These are phyloP conservation scores for Sylvilagus bachmani DNA, from an alignment of 2,113 vertebrate species.

Conservation along the genomic window DNA sequence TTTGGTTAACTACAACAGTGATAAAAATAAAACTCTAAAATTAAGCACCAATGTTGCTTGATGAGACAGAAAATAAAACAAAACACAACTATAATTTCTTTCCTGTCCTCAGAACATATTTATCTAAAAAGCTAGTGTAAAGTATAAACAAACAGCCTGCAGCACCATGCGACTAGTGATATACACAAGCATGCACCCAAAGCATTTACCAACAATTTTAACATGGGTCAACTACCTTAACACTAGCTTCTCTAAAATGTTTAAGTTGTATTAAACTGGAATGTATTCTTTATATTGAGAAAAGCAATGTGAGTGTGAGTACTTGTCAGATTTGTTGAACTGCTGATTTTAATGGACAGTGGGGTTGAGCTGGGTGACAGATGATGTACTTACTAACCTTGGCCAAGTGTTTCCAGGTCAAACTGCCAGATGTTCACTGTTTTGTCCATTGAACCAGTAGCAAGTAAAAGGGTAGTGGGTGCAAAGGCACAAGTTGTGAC, in stretches of 20 bases:
- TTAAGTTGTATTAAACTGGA: constrained; percentile 53
- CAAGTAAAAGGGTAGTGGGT: constrained; percentile 90
- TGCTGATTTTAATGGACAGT: constrained; percentile 30
- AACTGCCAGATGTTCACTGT: constrained; percentile 93
- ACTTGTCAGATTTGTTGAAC: not conserved
- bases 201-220: constrained; percentile 6
- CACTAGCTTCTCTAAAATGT: not conserved
- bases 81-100: constrained; percentile 34
- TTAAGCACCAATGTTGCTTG: constrained; percentile 10
- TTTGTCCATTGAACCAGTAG: constrained; percentile 96
- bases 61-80: constrained; percentile 39
- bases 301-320: not conserved
- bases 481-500: constrained; percentile 95
- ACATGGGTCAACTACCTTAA: not conserved
- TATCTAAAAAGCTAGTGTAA: constrained; percentile 38
- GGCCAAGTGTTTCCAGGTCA: constrained; percentile 82
- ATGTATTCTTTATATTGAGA: not conserved
- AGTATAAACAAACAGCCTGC: not conserved
- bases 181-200: not conserved
- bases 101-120: not conserved
- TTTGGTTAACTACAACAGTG: constrained; percentile 51
- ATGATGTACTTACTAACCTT: constrained; percentile 85
- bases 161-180: not conserved
- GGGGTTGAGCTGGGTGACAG: not conserved
- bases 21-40: constrained; percentile 41